A percentile compares a stretch with the other conserved stretches of the same genome.
phyloP scores from a whole-genome alignment of 2,797 vertebrate genomes.

The Catostomus latipinnis region DNA sequence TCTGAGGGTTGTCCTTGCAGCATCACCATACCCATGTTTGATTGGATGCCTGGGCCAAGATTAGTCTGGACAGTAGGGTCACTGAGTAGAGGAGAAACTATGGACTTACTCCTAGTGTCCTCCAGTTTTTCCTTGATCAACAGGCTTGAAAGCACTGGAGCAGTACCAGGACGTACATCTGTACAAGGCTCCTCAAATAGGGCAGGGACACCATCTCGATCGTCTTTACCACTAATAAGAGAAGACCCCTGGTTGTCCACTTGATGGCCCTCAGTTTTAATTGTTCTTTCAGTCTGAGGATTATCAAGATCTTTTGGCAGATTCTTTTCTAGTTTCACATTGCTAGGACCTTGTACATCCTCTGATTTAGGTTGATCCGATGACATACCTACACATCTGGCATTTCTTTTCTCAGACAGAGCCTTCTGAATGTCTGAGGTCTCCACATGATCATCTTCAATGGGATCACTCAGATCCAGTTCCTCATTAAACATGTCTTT shows the following conservation, averaged over 20 bases:
- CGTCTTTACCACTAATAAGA: conserved; percentile 56
- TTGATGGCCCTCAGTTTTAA: conserved; percentile 72
- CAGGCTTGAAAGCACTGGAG: conserved; percentile 80
- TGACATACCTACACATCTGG: conserved; percentile 47
- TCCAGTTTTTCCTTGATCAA: conserved; percentile 81
- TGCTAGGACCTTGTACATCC: conserved; percentile 66
- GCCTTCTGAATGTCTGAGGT: conserved; percentile 69
- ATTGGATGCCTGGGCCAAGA: conserved; percentile 66
- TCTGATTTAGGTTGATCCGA: conserved; percentile 69
- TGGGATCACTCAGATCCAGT: conserved; percentile 88
- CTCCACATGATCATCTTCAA: conserved; percentile 82
- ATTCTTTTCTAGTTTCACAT: conserved; percentile 75
- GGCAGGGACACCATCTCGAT: conserved; percentile 58
- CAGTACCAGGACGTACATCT: conserved; percentile 72
- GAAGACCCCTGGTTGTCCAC: conserved; percentile 47
- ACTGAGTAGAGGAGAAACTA: conserved; percentile 70
- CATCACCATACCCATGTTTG: conserved; percentile 68
- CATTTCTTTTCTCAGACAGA: conserved; percentile 55
- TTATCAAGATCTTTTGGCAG: conserved; percentile 63
- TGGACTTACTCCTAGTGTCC: conserved; percentile 65
- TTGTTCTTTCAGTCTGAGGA: conserved; percentile 55
- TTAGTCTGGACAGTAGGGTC: conserved; percentile 68
- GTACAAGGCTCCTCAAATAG: conserved; percentile 65
- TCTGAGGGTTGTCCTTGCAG: conserved; percentile 77
- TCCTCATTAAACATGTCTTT: conserved; percentile 97